phyloP scores from a whole-genome alignment of 2,113 vertebrate species.

The Prochilodus magdalenae region DNA sequence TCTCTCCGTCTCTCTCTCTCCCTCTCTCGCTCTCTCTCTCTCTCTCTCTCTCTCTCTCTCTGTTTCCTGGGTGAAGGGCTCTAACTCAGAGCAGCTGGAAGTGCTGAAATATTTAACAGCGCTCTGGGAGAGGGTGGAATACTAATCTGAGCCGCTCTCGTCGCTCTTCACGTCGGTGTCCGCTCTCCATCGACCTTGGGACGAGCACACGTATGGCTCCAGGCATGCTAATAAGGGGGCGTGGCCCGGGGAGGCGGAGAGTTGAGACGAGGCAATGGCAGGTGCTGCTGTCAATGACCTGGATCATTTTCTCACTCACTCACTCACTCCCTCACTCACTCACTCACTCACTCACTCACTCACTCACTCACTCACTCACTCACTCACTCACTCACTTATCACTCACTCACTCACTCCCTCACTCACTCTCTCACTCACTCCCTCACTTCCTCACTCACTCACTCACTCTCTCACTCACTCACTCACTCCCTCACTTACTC shows the following conservation, averaged over 20 bases:
- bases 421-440: too few relatives aligned
- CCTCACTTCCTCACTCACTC: too few relatives aligned
- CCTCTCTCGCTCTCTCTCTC: background rate
- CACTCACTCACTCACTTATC: too few relatives aligned
- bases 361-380: too few relatives aligned
- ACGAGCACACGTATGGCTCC: conserved; percentile 54
- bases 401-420: too few relatives aligned
- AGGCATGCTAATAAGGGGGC: conserved; percentile 73
- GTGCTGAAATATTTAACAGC: conserved; percentile 81
- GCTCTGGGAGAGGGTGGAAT: conserved; percentile 70
- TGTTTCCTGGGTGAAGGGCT: conserved; percentile 77
- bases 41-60: conserved; percentile 52
- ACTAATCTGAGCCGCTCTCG: conserved; percentile 69
- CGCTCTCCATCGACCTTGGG: conserved; percentile 76
- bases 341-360: too few relatives aligned
- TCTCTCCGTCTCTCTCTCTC: too few relatives aligned
- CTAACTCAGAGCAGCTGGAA: conserved; percentile 82
- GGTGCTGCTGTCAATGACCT: background rate
- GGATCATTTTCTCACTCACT: too few relatives aligned
- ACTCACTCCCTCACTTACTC: too few relatives aligned
- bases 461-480: too few relatives aligned
- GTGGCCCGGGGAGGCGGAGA: background rate
- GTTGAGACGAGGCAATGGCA: background rate
- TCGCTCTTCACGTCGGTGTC: conserved; percentile 64
- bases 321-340: too few relatives aligned